Percentiles rank a stretch among this genome's conserved stretches.
Evolutionary conservation across 1,140 invertebrate species (phyloP).

Genomic region (Eubasilissa regina): DNA sequence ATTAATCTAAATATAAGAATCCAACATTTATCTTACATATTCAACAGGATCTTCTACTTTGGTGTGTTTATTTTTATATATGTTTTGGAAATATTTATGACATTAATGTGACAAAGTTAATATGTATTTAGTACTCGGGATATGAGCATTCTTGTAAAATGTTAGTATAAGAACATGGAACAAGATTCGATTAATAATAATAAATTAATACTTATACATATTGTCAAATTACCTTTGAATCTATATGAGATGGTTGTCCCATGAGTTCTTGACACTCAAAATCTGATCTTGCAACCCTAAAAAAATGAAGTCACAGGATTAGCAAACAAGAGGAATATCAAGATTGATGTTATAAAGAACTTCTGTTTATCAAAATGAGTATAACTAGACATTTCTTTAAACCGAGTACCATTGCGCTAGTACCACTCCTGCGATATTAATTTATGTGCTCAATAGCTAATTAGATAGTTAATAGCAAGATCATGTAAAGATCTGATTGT

Average conservation of each 20-base stretch:
- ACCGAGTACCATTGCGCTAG: too few relatives aligned
- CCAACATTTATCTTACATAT: background rate
- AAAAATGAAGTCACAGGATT: background rate
- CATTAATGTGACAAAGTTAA: background rate
- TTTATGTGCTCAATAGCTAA: too few relatives aligned
- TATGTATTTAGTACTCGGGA: background rate
- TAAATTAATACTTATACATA: background rate
- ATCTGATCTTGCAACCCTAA: conserved; percentile 56
- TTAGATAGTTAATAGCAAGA: too few relatives aligned
- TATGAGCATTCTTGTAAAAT: background rate
- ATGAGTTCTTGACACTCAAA: conserved; percentile 59
- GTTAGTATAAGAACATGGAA: background rate
- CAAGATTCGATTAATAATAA: background rate
- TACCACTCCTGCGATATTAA: too few relatives aligned
- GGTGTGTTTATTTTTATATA: conserved; percentile 22
- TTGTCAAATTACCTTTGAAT: conserved; percentile 52
- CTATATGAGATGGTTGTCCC: conserved; percentile 45
- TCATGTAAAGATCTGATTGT: too few relatives aligned
- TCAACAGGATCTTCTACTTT: background rate
- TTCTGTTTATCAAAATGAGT: too few relatives aligned
- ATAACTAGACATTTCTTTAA: too few relatives aligned
- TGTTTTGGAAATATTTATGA: conserved; percentile 38
- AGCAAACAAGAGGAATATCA: background rate
- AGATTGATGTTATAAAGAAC: too few relatives aligned
- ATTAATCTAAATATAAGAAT: too few relatives aligned